Evolutionary conservation across 2,888 invertebrate genomes (phyloP).

Genomic region (Tetrapedia diversipes): DNA sequence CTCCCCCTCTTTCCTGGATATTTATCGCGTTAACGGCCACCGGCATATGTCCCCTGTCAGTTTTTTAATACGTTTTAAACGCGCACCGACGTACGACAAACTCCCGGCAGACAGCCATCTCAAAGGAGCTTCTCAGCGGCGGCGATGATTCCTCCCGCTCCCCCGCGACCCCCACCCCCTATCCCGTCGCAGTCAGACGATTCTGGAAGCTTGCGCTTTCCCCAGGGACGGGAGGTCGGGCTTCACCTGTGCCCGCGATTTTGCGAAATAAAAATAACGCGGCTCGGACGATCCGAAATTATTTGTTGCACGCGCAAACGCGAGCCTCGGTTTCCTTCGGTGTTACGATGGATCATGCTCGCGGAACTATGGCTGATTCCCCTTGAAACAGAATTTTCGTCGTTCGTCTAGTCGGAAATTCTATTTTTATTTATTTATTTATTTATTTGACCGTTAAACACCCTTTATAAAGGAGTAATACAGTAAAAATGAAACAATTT

Average conservation of each 20-base stretch:
- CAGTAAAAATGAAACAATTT: too few relatives aligned
- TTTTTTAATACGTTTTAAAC: constrained; percentile 62
- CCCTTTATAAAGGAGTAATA: too few relatives aligned
- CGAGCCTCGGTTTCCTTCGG: too few relatives aligned
- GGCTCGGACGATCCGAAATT: constrained; percentile 64
- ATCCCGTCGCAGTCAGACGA: neutral
- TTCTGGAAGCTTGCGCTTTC: constrained; percentile 35
- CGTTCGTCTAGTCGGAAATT: too few relatives aligned
- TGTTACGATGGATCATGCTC: too few relatives aligned
- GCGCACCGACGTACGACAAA: constrained; percentile 46
- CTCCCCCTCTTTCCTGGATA: constrained; percentile 32
- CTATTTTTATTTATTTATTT: too few relatives aligned
- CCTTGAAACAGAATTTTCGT: too few relatives aligned
- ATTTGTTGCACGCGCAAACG: constrained; percentile 58
- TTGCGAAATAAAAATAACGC: constrained; percentile 49
- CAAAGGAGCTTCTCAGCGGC: constrained; percentile 35
- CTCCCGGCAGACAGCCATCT: constrained; percentile 25
- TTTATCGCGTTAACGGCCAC: constrained; percentile 55
- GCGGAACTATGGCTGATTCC: too few relatives aligned
- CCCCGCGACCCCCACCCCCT: neutral
- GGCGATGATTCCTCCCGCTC: constrained; percentile 14
- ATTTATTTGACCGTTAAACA: too few relatives aligned
- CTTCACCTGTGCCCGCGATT: constrained; percentile 54
- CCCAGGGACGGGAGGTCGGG: neutral
- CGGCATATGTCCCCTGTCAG: constrained; percentile 54